A percentile compares a stretch with the other conserved stretches of the same genome.
These are phyloP conservation scores for Malaclemys terrapin DNA, from an alignment of 2,113 vertebrate genomes.

Conservation along the genomic window DNA sequence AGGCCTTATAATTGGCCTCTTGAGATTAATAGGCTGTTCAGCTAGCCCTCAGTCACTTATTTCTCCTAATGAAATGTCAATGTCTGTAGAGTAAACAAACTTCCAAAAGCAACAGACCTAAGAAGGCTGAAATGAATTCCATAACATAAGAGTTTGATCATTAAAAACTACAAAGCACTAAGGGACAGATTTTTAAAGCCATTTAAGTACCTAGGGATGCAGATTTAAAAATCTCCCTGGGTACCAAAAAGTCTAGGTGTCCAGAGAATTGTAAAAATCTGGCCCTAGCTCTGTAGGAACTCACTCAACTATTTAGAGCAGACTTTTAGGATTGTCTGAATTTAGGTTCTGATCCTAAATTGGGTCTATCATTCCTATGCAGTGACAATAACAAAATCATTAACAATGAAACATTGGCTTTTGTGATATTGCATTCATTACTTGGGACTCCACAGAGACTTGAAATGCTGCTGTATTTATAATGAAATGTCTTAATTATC, in stretches of 20 bases:
- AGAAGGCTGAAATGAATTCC: neutral
- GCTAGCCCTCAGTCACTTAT: neutral
- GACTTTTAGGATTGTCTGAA: neutral
- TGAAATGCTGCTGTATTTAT: constrained; percentile 24
- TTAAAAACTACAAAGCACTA: neutral
- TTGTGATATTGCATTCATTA: constrained; percentile 15
- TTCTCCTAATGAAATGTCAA: neutral
- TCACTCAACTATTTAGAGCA: neutral
- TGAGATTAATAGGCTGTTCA: constrained; percentile 32
- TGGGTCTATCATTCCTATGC: constrained; percentile 12
- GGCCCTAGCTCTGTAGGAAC: accelerated
- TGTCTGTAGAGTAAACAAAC: neutral
- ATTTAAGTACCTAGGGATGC: neutral
- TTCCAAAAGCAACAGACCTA: neutral
- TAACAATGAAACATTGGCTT: neutral
- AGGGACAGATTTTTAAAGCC: neutral
- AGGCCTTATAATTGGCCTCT: constrained; percentile 48
- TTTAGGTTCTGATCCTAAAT: constrained; percentile 6
- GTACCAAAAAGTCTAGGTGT: neutral
- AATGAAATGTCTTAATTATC: constrained; percentile 37
- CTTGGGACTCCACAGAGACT: constrained; percentile 23
- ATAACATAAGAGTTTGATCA: neutral
- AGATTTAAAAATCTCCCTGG: neutral
- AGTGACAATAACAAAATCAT: constrained; percentile 40
- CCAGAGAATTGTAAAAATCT: neutral